phyloP scores from a whole-genome alignment of 2,797 vertebrate species.

The Cryptoblepharus egeriae region DNA sequence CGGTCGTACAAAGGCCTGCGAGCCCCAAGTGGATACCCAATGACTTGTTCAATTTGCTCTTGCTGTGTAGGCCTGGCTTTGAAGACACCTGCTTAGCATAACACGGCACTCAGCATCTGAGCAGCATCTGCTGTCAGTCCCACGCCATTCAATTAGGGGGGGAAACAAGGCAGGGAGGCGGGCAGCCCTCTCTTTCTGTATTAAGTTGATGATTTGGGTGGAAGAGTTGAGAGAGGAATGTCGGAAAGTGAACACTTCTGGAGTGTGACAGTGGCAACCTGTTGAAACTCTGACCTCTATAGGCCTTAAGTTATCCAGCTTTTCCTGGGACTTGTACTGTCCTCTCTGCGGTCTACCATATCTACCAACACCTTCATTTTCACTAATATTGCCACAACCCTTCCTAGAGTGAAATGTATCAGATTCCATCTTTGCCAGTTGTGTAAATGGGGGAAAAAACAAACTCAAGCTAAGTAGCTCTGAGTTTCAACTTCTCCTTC shows the following conservation, averaged over 20 bases:
- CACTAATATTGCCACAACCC: background rate
- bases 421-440: background rate
- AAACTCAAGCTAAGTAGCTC: background rate
- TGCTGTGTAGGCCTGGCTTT: slow-evolving; percentile 84
- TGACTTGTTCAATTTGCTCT: slow-evolving; percentile 95
- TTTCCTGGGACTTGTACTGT: background rate
- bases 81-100: slow-evolving; percentile 91
- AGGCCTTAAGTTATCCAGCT: background rate
- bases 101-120: slow-evolving; percentile 44
- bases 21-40: slow-evolving; percentile 87
- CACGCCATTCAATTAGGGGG: slow-evolving; percentile 42
- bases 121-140: slow-evolving; percentile 40
- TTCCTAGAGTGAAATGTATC: background rate
- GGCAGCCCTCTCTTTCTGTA: slow-evolving; percentile 32
- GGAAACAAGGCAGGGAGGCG: slow-evolving; percentile 35
- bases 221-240: background rate
- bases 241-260: slow-evolving; percentile 29
- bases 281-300: slow-evolving; percentile 15
- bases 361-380: background rate
- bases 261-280: slow-evolving; percentile 10
- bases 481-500: background rate
- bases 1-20: slow-evolving; percentile 78
- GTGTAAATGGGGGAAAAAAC: background rate
- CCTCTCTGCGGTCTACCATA: too few species aligned
- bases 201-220: slow-evolving; percentile 7